Evolutionary conservation across 1,140 invertebrate genomes (phyloP).

Genomic region (Rhopalosiphum padi): DNA sequence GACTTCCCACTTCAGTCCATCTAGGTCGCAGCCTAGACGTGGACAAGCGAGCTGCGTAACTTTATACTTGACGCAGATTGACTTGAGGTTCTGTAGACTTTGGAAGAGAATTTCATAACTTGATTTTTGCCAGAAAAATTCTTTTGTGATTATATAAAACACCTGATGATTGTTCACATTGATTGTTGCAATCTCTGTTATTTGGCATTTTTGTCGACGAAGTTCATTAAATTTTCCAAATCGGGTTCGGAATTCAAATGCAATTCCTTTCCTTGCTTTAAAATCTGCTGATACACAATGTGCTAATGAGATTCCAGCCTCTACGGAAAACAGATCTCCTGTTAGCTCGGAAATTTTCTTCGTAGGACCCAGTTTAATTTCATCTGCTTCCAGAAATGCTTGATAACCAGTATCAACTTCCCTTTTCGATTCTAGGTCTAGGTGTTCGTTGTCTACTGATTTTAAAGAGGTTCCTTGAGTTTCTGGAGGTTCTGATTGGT

Average conservation of each 20-base stretch:
- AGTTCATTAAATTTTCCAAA: neutral
- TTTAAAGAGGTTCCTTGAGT: neutral
- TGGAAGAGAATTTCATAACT: neutral
- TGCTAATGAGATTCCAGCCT: neutral
- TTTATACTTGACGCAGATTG: neutral
- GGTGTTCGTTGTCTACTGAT: neutral
- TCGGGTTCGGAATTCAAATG: no score
- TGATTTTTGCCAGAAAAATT: neutral
- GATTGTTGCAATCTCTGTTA: no score
- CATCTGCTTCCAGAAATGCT: no score
- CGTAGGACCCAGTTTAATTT: neutral
- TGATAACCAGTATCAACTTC: neutral
- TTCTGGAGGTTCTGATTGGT: neutral
- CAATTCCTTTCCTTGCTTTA: neutral
- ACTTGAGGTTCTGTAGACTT: neutral
- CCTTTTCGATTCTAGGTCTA: neutral
- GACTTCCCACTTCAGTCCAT: neutral
- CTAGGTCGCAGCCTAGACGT: neutral
- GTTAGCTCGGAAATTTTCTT: no score
- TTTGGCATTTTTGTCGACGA: no score
- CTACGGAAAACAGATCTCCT: neutral
- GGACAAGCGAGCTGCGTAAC: neutral
- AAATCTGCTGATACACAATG: neutral
- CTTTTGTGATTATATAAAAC: neutral
- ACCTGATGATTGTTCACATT: no score